Conservation (phyloP, 23 tunicate species). For the Oikopleura albicans region DNA sequence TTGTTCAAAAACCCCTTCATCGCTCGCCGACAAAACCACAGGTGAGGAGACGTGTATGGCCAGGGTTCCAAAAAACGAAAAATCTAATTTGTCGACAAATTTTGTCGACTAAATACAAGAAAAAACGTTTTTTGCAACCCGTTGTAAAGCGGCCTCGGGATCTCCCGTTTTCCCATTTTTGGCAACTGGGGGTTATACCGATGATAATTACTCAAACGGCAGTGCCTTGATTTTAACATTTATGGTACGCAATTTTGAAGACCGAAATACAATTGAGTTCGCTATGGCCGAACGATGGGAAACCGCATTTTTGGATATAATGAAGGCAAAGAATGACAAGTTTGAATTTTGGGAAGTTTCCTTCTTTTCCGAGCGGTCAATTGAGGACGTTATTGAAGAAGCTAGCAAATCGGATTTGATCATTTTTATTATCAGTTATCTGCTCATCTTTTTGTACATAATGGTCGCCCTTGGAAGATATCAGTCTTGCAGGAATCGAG, state of each 20-base stretch:
- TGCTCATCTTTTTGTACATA: conserved; percentile 76
- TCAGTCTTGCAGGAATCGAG: too few relatives aligned
- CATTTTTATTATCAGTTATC: conserved; percentile 52
- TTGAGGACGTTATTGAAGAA: conserved; percentile 70
- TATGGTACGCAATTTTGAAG: background rate
- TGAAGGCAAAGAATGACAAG: background rate
- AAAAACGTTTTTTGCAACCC: background rate
- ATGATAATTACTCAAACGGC: conserved; percentile 24
- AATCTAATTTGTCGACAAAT: too few relatives aligned
- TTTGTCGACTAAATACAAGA: conserved; percentile 32
- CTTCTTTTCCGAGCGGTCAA: conserved; percentile 31
- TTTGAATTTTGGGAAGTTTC: background rate
- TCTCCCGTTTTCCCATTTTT: conserved; percentile 80
- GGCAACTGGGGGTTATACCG: conserved; percentile 57
- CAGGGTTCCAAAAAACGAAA: too few relatives aligned
- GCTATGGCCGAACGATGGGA: conserved; percentile 41
- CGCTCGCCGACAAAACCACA: conserved; percentile 52
- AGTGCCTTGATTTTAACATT: background rate
- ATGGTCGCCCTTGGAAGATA: conserved; percentile 73
- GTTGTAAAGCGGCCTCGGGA: conserved; percentile 67
- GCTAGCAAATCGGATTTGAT: conserved; percentile 47
- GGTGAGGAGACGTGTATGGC: too few relatives aligned
- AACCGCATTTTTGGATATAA: conserved; percentile 31
- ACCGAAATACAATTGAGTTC: background rate
- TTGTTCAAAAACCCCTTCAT: conserved; percentile 51